phyloP scores from a whole-genome alignment of 2,113 vertebrate genomes.

The Dascyllus trimaculatus region DNA sequence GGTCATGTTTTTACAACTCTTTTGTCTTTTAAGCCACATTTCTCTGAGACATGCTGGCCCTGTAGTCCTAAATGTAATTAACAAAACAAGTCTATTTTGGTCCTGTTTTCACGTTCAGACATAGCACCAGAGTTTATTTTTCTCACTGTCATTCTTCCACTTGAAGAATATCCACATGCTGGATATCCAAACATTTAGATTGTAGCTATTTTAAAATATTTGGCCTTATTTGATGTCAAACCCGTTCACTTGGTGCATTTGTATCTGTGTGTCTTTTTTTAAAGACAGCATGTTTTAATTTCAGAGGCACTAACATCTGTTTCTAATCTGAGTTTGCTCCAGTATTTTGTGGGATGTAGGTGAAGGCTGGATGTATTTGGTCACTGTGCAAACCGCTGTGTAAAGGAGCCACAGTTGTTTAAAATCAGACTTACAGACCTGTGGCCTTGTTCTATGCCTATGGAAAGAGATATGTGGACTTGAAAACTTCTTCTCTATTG shows the following conservation, averaged over 20 bases:
- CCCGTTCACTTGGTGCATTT: constrained; percentile 49
- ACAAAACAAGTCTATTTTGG: constrained; percentile 14
- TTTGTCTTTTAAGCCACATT: constrained; percentile 8
- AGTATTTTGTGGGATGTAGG: background rate
- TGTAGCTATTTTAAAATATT: constrained; percentile 32
- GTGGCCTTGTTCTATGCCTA: constrained; percentile 1
- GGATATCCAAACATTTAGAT: constrained; percentile 45
- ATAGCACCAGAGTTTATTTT: background rate
- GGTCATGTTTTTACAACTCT: background rate
- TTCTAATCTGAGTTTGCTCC: constrained; percentile 13
- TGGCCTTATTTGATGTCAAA: constrained; percentile 67
- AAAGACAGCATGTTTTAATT: constrained; percentile 37
- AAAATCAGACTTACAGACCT: constrained; percentile 7
- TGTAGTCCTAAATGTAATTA: background rate
- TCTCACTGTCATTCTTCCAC: constrained; percentile 8
- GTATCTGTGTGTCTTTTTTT: background rate
- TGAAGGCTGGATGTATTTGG: constrained; percentile 20
- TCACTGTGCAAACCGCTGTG: constrained; percentile 5
- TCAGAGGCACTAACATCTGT: constrained; percentile 49
- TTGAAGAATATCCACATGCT: constrained; percentile 56
- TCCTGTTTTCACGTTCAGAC: constrained; percentile 13
- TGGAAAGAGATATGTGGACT: background rate
- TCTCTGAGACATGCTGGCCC: constrained; percentile 25
- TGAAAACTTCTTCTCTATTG: background rate
- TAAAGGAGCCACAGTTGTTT: constrained; percentile 13